A percentile compares a stretch with the other conserved stretches of the same genome.
phyloP scores from a whole-genome alignment of 2,113 vertebrate genomes.

The Benitochromis conjunctus region DNA sequence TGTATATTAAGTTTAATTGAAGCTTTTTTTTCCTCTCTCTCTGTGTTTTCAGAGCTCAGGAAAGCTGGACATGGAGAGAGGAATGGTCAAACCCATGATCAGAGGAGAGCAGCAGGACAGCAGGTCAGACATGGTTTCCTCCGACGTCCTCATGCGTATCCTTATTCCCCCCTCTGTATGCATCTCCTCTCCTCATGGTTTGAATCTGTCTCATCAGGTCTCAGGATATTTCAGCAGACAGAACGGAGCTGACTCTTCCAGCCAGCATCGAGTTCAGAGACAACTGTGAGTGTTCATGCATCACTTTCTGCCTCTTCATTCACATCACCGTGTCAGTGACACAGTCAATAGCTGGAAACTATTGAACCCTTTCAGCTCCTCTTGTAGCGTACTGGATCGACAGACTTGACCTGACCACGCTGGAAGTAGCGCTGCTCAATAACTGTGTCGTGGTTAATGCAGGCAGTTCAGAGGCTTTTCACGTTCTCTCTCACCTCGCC shows the following conservation, averaged over 20 bases:
- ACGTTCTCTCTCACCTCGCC: not conserved
- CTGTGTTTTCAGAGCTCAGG: constrained; percentile 79
- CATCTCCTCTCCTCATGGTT: not conserved
- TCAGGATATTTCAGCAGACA: constrained; percentile 79
- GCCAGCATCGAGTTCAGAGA: constrained; percentile 97
- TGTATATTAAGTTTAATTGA: not conserved
- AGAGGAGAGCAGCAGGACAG: constrained; percentile 85
- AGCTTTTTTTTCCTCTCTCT: not conserved
- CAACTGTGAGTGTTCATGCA: constrained; percentile 82
- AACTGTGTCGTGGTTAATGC: not conserved
- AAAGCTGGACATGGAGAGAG: constrained; percentile 88
- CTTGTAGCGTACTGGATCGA: not conserved
- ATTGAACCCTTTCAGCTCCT: constrained; percentile 27
- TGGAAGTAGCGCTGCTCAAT: not conserved
- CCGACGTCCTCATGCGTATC: not conserved
- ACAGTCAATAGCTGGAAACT: constrained; percentile 56
- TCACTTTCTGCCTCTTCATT: not conserved
- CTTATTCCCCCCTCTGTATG: not conserved
- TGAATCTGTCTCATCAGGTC: constrained; percentile 70
- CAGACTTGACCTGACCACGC: not conserved
- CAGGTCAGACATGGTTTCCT: constrained; percentile 71
- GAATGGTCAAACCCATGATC: constrained; percentile 91
- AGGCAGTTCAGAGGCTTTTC: not conserved
- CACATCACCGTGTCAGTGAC: not conserved
- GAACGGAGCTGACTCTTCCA: constrained; percentile 83